phyloP scores from a whole-genome alignment of 2,888 invertebrate genomes.

The Limnephilus rhombicus region DNA sequence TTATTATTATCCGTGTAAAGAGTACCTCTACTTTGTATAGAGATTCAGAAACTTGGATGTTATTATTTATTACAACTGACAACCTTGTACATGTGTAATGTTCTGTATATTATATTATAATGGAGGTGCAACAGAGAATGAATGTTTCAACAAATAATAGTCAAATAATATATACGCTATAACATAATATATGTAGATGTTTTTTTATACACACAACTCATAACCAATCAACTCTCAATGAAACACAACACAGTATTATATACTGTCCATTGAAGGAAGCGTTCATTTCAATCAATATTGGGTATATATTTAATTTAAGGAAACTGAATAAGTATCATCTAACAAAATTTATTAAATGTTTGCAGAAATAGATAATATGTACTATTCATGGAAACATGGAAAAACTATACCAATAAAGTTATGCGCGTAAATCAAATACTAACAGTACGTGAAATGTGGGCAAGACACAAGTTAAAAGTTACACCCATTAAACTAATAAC shows the following conservation, averaged over 20 bases:
- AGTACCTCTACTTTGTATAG: constrained; percentile 15
- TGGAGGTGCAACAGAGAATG: constrained; percentile 21
- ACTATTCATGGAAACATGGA: not conserved
- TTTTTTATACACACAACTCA: constrained; percentile 25
- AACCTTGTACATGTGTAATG: constrained; percentile 24
- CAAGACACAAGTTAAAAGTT: not conserved
- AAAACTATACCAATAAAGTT: not conserved
- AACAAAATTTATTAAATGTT: not conserved
- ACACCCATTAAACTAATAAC: not conserved
- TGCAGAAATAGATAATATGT: not conserved
- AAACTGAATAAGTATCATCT: not conserved
- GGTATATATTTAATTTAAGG: not conserved
- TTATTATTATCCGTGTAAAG: not conserved
- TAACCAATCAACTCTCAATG: not conserved
- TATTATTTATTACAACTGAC: constrained; percentile 41
- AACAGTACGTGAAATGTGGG: not conserved
- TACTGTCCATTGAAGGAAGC: not conserved
- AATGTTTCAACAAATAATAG: constrained; percentile 3
- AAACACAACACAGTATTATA: not conserved
- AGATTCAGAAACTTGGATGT: constrained; percentile 8
- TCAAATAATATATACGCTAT: constrained; percentile 37
- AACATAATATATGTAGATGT: constrained; percentile 31
- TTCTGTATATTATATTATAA: constrained; percentile 34
- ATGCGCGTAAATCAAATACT: not conserved
- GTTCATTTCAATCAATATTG: not conserved